Percentiles rank a stretch among this genome's conserved stretches.
phyloP scores from a whole-genome alignment of 2,797 vertebrate genomes.

The Leptoclinus maculatus region DNA sequence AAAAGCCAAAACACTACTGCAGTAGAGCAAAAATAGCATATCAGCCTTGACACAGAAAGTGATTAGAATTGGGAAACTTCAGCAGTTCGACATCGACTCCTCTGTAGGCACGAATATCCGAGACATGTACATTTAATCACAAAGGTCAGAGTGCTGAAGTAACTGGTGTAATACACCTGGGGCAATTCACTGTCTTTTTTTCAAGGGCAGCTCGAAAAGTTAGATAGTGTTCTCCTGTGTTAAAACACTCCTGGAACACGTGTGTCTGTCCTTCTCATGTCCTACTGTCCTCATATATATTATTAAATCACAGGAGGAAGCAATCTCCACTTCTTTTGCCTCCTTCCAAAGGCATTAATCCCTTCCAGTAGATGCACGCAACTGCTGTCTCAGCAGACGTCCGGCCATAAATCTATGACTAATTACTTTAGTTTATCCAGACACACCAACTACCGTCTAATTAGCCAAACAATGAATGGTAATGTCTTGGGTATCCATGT shows the following conservation, averaged over 20 bases:
- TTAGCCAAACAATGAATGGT: conserved; percentile 82
- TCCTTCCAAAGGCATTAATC: conserved; percentile 44
- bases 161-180: conserved; percentile 39
- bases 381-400: conserved; percentile 72
- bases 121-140: conserved; percentile 57
- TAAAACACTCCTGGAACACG: conserved; percentile 25
- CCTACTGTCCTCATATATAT: conserved; percentile 28
- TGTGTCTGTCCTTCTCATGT: conserved; percentile 25
- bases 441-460: conserved; percentile 80
- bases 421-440: conserved; percentile 82
- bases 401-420: conserved; percentile 80
- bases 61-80: conserved; percentile 26
- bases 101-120: conserved; percentile 37
- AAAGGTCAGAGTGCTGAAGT: conserved; percentile 55
- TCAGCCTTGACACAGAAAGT: conserved; percentile 28
- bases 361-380: conserved; percentile 52
- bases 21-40: conserved; percentile 20
- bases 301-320: conserved; percentile 15
- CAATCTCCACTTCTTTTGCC: conserved; percentile 11
- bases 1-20: conserved; percentile 29
- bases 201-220: conserved; percentile 49
- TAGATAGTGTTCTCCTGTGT: conserved; percentile 26
- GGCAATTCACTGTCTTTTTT: conserved; percentile 43
- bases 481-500: conserved; percentile 75
- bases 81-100: conserved; percentile 24